Percentiles rank a stretch among this genome's conserved stretches.
Evolutionary conservation across 2,113 vertebrate genomes (phyloP).

Genomic region (Ursus arctos): DNA sequence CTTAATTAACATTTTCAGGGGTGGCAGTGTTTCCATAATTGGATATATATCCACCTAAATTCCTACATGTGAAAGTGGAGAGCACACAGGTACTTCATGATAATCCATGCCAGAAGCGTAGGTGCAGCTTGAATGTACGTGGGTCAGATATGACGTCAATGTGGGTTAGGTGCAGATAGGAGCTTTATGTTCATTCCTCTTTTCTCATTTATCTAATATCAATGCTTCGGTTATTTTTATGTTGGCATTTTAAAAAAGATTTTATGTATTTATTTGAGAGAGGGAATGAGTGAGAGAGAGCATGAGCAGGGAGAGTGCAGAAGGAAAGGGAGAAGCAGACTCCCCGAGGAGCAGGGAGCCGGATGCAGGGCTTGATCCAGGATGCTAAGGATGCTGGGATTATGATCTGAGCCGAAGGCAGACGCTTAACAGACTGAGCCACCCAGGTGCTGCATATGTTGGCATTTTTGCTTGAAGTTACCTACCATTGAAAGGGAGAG

Average conservation of each 20-base stretch:
- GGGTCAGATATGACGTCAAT: fast-evolving
- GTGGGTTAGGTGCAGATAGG: background rate
- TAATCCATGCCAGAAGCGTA: background rate
- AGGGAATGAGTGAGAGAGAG: no score
- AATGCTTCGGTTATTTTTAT: background rate
- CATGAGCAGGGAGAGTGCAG: no score
- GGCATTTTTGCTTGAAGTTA: background rate
- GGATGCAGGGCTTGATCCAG: no score
- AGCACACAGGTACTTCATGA: background rate
- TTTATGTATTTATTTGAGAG: background rate
- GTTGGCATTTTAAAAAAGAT: background rate
- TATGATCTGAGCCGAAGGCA: no score
- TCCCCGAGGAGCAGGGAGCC: no score
- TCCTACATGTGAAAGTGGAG: background rate
- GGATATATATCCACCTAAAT: background rate
- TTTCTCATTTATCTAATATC: background rate
- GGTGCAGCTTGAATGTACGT: fast-evolving
- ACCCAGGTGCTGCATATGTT: background rate
- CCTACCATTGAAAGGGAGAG: background rate
- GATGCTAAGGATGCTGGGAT: no score
- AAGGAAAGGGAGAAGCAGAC: no score
- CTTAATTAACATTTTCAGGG: background rate
- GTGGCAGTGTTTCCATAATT: background rate
- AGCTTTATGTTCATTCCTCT: background rate
- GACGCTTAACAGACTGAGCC: no score